Evolutionary conservation across 2,113 vertebrate species (phyloP).

Genomic region (Lepidothrix coronata): DNA sequence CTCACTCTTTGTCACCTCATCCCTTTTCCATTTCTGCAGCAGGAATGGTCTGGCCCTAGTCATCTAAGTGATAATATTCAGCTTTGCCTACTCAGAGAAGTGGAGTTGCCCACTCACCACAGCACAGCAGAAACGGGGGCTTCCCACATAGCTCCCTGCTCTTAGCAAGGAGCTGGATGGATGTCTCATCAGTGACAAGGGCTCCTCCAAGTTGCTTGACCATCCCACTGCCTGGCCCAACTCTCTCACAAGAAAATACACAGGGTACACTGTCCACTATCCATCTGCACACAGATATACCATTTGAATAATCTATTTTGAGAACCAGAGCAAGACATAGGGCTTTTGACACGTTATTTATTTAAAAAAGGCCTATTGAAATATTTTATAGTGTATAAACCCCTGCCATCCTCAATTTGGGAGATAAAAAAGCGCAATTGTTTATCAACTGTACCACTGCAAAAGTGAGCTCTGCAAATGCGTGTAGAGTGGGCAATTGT

Average conservation of each 20-base stretch:
- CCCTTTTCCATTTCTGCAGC: background rate
- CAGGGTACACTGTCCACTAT: fast-evolving
- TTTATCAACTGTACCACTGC: background rate
- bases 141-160: background rate
- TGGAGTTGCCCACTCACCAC: background rate
- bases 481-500: background rate
- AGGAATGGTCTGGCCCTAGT: background rate
- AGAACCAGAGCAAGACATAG: background rate
- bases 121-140: background rate
- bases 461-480: background rate
- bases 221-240: background rate
- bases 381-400: background rate
- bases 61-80: background rate
- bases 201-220: background rate
- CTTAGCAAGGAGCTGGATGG: background rate
- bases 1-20: background rate
- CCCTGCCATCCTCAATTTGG: background rate
- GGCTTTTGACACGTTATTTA: background rate
- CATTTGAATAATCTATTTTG: background rate
- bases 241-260: background rate
- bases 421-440: background rate
- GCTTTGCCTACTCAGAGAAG: background rate
- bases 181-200: fast-evolving
- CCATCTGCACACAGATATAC: background rate
- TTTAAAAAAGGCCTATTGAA: background rate